Base-by-base conservation (phyloP, 2,797 vertebrate genomes). In the Clarias pachynema region DNA sequence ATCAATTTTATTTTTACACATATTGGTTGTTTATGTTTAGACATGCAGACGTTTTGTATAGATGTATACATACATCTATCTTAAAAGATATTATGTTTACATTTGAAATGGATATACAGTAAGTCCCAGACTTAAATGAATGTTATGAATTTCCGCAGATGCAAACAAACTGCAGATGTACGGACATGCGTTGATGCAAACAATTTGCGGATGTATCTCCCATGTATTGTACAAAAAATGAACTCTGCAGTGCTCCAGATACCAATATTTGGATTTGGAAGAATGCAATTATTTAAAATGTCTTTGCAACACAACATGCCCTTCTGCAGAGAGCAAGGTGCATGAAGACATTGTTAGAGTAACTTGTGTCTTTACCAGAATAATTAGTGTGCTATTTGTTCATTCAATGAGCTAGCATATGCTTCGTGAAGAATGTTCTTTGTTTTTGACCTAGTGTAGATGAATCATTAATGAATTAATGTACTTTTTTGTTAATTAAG, bases 401-500 rank as follows among this genome's bases (percentile, higher is more conserved):
- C 49, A 44, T 82, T 79, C 83, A 82, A 26, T 60, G 22, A 79
- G 31, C 73, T 31, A 26, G 57, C 70, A 82, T 70, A 44, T 77
- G 56, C 18, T 80, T 75, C 20, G 68, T n/a, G 49, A 26, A 82
- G 57, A 49, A n/a, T 74, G 3, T 69, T 12, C 77, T 57, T 73
- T 68, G 34, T 68, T 85, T 26, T 40, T 86, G 75, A 87, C 86
- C 65, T 31, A 9, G 65, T 65, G n/a, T 12, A 10, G 73, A 63
- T 84, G 26, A 44, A 29, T 22, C 16, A 72, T 5, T 78, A 77
- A 88, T 79, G 29, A 79, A 81, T 87, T 40, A 78, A 68, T 56
- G n/a, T 80, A 79, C 72, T 29, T 22, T 29, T 77, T 62, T 82
- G 56, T 49, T 63, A 70, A 79, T 82, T 79, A 68, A 37, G 34